These are phyloP conservation scores for Drosophila eugracilis DNA, from an alignment of 1,140 invertebrate genomes.

Conservation along the genomic window DNA sequence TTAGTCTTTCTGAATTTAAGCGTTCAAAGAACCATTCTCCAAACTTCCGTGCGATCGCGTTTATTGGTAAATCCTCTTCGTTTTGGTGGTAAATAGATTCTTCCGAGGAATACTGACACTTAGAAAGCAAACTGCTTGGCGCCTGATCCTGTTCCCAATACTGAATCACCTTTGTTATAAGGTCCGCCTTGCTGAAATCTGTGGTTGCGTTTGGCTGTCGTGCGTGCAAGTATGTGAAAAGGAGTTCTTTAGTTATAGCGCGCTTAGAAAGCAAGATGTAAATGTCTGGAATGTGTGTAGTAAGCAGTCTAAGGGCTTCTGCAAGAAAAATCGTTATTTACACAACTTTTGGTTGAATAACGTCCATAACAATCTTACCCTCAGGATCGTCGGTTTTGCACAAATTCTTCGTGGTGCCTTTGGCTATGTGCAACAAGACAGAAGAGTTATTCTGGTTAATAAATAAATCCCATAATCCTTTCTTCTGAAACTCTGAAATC, in stretches of 20 bases:
- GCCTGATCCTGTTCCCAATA: constrained; percentile 77
- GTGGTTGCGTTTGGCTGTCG: constrained; percentile 77
- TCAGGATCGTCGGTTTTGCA: constrained; percentile 43
- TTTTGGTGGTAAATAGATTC: neutral
- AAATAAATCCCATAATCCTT: constrained; percentile 60
- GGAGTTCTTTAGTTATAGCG: constrained; percentile 84
- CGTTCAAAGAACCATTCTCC: constrained; percentile 87
- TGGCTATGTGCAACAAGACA: constrained; percentile 60
- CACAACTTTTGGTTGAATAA: neutral
- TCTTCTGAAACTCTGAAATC: constrained; percentile 41
- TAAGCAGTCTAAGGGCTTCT: constrained; percentile 85
- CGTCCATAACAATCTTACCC: constrained; percentile 24
- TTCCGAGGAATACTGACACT: too few species aligned
- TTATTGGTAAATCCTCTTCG: constrained; percentile 68
- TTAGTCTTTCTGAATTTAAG: constrained; percentile 86
- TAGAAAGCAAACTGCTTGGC: neutral
- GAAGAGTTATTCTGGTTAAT: constrained; percentile 46
- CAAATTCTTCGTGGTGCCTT: constrained; percentile 63
- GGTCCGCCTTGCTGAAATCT: constrained; percentile 85
- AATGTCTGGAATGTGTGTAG: constrained; percentile 82
- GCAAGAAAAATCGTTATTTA: constrained; percentile 42
- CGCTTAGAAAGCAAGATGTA: constrained; percentile 85
- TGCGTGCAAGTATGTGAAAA: constrained; percentile 85
- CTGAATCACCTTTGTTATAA: constrained; percentile 84
- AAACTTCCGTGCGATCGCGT: constrained; percentile 86